Evolutionary conservation across 2,888 invertebrate genomes (phyloP).

Genomic region (Patella depressa): DNA sequence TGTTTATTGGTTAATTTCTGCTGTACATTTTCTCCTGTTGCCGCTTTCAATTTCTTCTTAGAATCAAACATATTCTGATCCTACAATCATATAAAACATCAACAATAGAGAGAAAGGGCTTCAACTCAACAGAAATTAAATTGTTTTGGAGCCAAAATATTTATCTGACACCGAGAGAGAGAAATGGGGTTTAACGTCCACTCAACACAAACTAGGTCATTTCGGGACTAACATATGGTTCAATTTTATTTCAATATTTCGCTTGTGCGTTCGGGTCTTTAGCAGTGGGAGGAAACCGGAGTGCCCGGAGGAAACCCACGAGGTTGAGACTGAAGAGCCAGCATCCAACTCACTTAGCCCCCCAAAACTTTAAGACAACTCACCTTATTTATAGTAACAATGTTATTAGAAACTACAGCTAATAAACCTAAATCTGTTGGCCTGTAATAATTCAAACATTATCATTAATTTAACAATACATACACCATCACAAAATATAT

Average conservation of each 20-base stretch:
- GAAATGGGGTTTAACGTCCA: too few relatives aligned
- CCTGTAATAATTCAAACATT: conserved; percentile 54
- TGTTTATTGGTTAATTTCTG: conserved; percentile 89
- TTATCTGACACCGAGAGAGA: too few relatives aligned
- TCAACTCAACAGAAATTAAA: background rate
- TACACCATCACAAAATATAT: too few relatives aligned
- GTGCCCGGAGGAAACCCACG: too few relatives aligned
- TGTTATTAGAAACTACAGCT: conserved; percentile 95
- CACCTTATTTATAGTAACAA: conserved; percentile 87
- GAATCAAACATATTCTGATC: conserved; percentile 98
- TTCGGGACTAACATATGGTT: too few relatives aligned
- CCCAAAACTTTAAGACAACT: conserved; percentile 10
- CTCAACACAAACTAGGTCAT: too few relatives aligned
- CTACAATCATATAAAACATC: conserved; percentile 40
- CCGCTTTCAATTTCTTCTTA: conserved; percentile 94
- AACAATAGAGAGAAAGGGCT: background rate
- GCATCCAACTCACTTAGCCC: background rate
- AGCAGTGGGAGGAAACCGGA: too few relatives aligned
- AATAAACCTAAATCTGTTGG: conserved; percentile 89
- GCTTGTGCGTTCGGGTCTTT: too few relatives aligned
- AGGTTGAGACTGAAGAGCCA: too few relatives aligned
- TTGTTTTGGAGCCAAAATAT: too few relatives aligned
- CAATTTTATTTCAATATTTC: too few relatives aligned
- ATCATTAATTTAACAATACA: too few relatives aligned
- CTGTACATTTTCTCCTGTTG: conserved; percentile 86